Base-by-base conservation (phyloP, 2,797 vertebrate genomes). In the Apogon talboti region DNA sequence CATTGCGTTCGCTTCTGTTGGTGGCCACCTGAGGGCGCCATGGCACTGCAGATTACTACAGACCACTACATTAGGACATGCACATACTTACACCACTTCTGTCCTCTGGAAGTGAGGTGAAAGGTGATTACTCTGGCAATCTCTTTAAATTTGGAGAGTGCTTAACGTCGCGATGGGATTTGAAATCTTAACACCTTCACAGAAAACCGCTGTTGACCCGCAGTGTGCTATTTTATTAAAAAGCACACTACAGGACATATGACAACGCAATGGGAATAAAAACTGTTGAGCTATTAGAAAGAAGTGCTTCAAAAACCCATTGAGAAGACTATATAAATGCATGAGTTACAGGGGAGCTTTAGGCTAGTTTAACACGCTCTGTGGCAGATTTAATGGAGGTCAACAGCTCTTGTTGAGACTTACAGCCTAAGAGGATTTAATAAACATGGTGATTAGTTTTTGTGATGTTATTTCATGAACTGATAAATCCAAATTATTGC, bases 1-100 rank as follows among this genome's bases (percentile, higher is more conserved):
- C 90, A 91, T 87, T 90, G 89, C 74, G 61, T 83, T 92, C 86
- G 88, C 90, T 86, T 86, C 89, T 80, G 79, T 68, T 63, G 80
- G 86, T 79, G 89, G 79, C 87, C 91, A 90, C 90, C 76, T 51
- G 90, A 53, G 73, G 88, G 91, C 82, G 86, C 88, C 89, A 71
- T 78, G 85, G 87, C 87, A 86, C 87, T 90, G 87, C 85, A 81
- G 86, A 73, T 82, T 85, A 85, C 91, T 83, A 84, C 89, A 86
- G 82, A 90, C 88, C 88, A 83, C 87, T 84, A 76, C 72, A 60
- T 76, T 15, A 37, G 47, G 33, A 56, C 72, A 80, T 81, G 81
- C 79, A 86, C 63, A 50, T 15, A 50, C 16, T 69, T 33, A 42
- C 15, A 58, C 54, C 42, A 53, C 68, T 67, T 44, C 35, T 66